phyloP scores from a whole-genome alignment of 2,797 vertebrate species.

The Cossypha dichroa region DNA sequence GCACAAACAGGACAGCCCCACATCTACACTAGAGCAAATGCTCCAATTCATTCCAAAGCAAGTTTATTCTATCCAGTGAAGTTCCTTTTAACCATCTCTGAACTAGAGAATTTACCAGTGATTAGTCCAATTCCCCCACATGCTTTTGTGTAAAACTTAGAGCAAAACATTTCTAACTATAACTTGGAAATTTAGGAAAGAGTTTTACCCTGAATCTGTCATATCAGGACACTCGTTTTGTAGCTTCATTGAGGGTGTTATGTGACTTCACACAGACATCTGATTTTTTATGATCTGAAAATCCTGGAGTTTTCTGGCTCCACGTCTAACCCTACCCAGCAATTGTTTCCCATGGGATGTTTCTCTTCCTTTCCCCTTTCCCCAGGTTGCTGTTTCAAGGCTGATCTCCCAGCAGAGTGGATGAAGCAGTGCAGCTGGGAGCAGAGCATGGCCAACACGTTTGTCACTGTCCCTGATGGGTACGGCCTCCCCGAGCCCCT shows the following conservation, averaged over 20 bases:
- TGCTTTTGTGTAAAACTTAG: not conserved
- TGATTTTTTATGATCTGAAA: not conserved
- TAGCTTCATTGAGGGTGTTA: not conserved
- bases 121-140: not conserved
- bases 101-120: not conserved
- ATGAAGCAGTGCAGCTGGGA: constrained; percentile 67
- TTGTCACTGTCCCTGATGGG: constrained; percentile 83
- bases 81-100: not conserved
- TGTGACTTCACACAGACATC: not conserved
- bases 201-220: not conserved
- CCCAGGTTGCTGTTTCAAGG: constrained; percentile 35
- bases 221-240: not conserved
- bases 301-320: not conserved
- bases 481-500: constrained; percentile 84
- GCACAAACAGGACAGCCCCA: not conserved
- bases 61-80: not conserved
- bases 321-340: not conserved
- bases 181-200: not conserved
- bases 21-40: not conserved
- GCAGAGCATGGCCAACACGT: constrained; percentile 80
- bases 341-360: not conserved
- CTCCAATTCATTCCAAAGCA: not conserved
- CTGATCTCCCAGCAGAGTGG: not conserved
- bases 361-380: not conserved
- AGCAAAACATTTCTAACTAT: not conserved